phyloP scores from a whole-genome alignment of 2,797 vertebrate species.

The Phaenicophaeus curvirostris region DNA sequence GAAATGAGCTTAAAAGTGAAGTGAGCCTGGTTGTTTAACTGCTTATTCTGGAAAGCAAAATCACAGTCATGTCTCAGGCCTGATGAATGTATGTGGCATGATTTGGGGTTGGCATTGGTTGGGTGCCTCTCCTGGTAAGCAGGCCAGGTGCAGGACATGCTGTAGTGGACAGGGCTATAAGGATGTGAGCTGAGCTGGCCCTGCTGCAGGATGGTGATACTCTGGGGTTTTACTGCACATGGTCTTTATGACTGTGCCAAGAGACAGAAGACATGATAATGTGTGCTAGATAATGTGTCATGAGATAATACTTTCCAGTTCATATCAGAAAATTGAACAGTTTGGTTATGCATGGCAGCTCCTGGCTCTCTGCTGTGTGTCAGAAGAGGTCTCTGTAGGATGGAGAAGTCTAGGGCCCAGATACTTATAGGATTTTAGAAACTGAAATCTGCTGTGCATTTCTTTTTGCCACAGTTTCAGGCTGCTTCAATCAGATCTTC shows the following conservation, averaged over 20 bases:
- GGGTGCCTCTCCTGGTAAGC: not conserved
- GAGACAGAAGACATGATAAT: not conserved
- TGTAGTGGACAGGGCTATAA: not conserved
- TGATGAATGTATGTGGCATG: fast-evolving
- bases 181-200: not conserved
- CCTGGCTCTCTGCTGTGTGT: not conserved
- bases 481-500: not conserved
- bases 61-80: fast-evolving
- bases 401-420: not conserved
- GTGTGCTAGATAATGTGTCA: not conserved
- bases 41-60: not conserved
- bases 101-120: not conserved
- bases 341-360: not conserved
- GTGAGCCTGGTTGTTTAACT: not conserved
- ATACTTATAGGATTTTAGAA: not conserved
- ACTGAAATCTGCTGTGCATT: not conserved
- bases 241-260: not conserved
- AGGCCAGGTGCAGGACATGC: not conserved
- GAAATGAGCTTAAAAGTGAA: not conserved
- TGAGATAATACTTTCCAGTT: not conserved
- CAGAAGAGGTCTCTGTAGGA: not conserved
- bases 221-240: not conserved
- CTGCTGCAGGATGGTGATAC: not conserved
- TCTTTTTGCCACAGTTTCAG: not conserved
- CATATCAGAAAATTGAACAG: not conserved